A percentile compares a stretch with the other conserved stretches of the same genome.
These are phyloP conservation scores for Pseudococcus viburni DNA, from an alignment of 2,888 invertebrate genomes.

Conservation along the genomic window DNA sequence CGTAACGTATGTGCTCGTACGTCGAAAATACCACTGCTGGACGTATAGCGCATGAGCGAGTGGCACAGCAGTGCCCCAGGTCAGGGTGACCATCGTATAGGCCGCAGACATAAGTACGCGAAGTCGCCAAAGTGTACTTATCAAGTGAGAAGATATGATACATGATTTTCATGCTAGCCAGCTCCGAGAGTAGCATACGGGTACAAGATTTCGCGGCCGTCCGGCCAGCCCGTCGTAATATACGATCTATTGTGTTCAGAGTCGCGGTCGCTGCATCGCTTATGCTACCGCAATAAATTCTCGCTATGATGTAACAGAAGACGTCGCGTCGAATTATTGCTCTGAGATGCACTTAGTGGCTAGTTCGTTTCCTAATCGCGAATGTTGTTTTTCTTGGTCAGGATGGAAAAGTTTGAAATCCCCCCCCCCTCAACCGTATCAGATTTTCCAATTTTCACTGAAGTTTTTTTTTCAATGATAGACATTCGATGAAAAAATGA, in stretches of 20 bases:
- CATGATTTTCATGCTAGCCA: constrained; percentile 30
- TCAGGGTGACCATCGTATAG: not conserved
- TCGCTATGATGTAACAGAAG: not conserved
- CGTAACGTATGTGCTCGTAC: too few species aligned
- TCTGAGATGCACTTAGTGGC: too few species aligned
- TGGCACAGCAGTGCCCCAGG: not conserved
- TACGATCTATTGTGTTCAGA: constrained; percentile 25
- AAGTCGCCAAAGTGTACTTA: not conserved
- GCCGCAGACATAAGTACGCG: not conserved
- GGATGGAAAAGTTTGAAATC: too few species aligned
- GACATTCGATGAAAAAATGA: too few species aligned
- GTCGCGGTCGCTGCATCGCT: constrained; percentile 20
- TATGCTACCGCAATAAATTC: constrained; percentile 11
- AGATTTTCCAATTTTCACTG: too few species aligned
- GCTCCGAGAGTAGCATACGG: not conserved
- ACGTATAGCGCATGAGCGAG: too few species aligned
- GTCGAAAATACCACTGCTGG: too few species aligned
- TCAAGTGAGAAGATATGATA: constrained; percentile 30
- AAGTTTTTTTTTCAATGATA: too few species aligned
- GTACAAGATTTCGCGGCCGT: not conserved
- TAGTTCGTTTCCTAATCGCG: too few species aligned
- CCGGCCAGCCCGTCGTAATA: constrained; percentile 4
- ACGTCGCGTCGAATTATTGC: not conserved
- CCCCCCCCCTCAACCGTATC: too few species aligned
- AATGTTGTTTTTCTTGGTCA: too few species aligned